A percentile compares a stretch with the other conserved stretches of the same genome.
Evolutionary conservation across 1,140 invertebrate genomes (phyloP).

Genomic region (Bombus breviceps): DNA sequence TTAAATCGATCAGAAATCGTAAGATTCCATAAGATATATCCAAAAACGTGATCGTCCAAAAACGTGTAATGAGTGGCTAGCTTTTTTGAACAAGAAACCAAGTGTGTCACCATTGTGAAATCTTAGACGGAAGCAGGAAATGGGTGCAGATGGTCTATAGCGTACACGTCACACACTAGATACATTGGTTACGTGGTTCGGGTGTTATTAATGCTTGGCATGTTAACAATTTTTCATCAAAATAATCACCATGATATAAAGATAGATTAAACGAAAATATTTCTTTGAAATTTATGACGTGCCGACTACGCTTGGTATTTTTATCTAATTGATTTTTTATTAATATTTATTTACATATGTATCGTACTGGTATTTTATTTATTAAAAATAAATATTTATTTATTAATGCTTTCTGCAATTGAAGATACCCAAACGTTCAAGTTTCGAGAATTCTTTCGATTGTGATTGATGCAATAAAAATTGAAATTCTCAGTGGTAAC

Average conservation of each 20-base stretch:
- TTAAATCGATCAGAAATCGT: background rate
- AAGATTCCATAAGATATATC: no score
- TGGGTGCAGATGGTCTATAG: constrained; percentile 1
- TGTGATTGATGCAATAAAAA: background rate
- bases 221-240: no score
- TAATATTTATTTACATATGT: no score
- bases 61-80: background rate
- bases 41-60: constrained; percentile 3
- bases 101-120: constrained; percentile 3
- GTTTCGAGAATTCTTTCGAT: no score
- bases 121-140: constrained; percentile 39
- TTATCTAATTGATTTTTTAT: no score
- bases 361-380: no score
- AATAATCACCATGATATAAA: background rate
- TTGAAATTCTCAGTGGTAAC: background rate
- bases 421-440: no score
- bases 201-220: background rate
- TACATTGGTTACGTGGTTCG: background rate
- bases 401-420: no score
- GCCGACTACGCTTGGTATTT: no score
- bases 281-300: background rate
- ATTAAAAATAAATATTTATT: no score
- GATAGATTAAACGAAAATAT: background rate
- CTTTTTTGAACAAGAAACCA: background rate
- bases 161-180: background rate